Base-by-base conservation (phyloP, 1,140 invertebrate genomes). In the Harlomillsia oculata region DNA sequence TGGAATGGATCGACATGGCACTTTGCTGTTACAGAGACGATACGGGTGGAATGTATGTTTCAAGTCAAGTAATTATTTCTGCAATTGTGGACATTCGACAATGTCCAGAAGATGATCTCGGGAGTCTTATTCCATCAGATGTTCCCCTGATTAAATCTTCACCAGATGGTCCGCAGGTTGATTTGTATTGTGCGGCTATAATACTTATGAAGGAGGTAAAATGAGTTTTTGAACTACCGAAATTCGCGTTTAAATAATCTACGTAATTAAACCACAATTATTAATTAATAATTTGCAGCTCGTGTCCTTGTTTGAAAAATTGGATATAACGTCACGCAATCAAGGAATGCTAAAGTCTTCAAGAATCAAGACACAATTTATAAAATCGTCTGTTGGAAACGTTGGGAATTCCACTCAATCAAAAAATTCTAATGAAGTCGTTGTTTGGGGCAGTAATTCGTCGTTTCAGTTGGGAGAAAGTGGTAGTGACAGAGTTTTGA, bases 381-480 rank as follows among this genome's bases (percentile, higher is more conserved):
- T n/a, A n/a, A n/a, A n/a, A n/a, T n/a, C n/a, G n/a, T n/a, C n/a
- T n/a, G n/a, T n/a, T n/a, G n/a, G n/a, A n/a, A n/a, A n/a, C n/a
- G n/a, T n/a, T n/a, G n/a, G n/a, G n/a, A 45, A 32, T 21, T 30
- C 29, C 11, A 45, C 5, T 8, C 28, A 48, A 26, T 28, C 18
- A 25, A 30, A 34, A 23, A 53, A 44, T 25, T 41, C 18, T 13
- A 14, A 34, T 2, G 36, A 58, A 34, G 49, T 51, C 16, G 36
- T 52, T 29, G 77, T 81, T 3, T 83, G 80, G 80, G 81, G 80
- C 2, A 81, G 79, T 66, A 82, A 83, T 70, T 80, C 78, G n/a
- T 80, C 78, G 30, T 76, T 79, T 67, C 81, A 82, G 66, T 67
- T 82, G 21, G 56, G 56, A 21, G 79, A 82, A 65, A 78, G 77